These are phyloP conservation scores for Protodeltote pygarga DNA, from an alignment of 2,888 invertebrate species.

Conservation along the genomic window DNA sequence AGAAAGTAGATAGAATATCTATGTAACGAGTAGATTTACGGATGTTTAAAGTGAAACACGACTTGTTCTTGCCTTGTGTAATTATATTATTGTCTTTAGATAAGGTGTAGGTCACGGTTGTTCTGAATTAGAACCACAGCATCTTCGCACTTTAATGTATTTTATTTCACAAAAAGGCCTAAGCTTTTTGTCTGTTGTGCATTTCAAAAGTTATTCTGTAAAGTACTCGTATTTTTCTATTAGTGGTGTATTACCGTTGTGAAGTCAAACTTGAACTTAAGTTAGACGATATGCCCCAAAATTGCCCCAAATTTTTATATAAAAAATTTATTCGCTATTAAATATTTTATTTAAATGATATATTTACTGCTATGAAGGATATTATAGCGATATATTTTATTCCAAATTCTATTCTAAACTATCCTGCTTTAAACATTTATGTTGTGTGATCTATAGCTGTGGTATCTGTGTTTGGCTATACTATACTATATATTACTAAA, in stretches of 20 bases:
- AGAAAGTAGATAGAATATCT: slow-evolving; percentile 47
- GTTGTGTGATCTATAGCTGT: slow-evolving; percentile 50
- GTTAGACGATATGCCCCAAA: slow-evolving; percentile 46
- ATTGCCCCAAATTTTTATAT: slow-evolving; percentile 58
- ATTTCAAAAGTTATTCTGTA: slow-evolving; percentile 29
- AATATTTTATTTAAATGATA: slow-evolving; percentile 31
- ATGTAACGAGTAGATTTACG: slow-evolving; percentile 50
- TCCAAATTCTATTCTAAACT: slow-evolving; percentile 34
- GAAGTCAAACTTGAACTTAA: slow-evolving; percentile 23
- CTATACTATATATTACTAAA: slow-evolving; percentile 44
- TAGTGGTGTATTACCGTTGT: slow-evolving; percentile 29
- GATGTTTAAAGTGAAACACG: slow-evolving; percentile 50
- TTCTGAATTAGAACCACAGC: slow-evolving; percentile 47
- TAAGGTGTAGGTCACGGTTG: slow-evolving; percentile 45
- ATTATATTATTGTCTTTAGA: slow-evolving; percentile 46
- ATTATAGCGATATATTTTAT: slow-evolving; percentile 45
- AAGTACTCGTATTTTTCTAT: slow-evolving; percentile 47
- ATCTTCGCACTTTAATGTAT: slow-evolving; percentile 31
- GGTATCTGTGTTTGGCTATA: slow-evolving; percentile 51
- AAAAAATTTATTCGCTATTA: slow-evolving; percentile 44
- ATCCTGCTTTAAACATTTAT: slow-evolving; percentile 42
- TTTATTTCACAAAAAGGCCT: slow-evolving; percentile 45
- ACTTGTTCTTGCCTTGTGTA: slow-evolving; percentile 68
- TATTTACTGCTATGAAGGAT: too few relatives aligned
- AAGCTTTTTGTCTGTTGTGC: slow-evolving; percentile 35